Evolutionary conservation across 92 coral and sea anemone species (phyloP), one percentile per base, ranked within the genome.

Genomic region (Epizoanthus fatuus): DNA sequence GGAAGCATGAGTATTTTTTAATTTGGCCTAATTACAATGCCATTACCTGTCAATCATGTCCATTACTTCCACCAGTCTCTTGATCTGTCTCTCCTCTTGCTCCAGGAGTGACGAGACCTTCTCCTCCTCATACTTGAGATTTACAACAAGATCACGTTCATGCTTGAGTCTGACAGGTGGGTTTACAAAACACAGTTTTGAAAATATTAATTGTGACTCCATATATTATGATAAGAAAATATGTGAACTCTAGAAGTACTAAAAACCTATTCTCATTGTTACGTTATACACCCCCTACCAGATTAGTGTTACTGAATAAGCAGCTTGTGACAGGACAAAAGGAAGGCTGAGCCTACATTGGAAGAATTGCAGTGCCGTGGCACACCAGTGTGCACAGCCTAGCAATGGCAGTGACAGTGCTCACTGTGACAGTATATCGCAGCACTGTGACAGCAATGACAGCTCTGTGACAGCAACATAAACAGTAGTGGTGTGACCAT

Each of bases 101-200:
- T 95, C 93, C 38, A 95, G 64, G 83, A 90, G 90, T 44, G 81
- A 11, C 3, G 84, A 84, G 1, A 93, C 70, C 81, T 93, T 92
- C 66, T 97, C 99, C 72, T 92, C 93, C 49, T 97, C 99, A 13
- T 95, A 84, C 63, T 95, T 93, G 66, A 97, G 75, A 79, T 97
- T 97, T 45, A 94, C 93, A 39, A 97, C 95, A 42, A 93, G 92
- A 64, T 97, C 99, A 65, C 92, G 88, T 81, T 97, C 99, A 83
- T 89, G 93, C 39, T 92, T 90, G 7, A 97, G 87, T 68, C 99
- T 97, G 68, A 8, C 71, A 67, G 40, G 52, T 0, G 22, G 63
- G 60, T 53, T 66, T 16, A 86, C 20, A 57, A 32, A 53, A 40
- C 44, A 37, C 3, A 37, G 7, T 13, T 5, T 8, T 40, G 10